Evolutionary conservation across 2,113 vertebrate species (phyloP).

Genomic region (Alethe diademata): DNA sequence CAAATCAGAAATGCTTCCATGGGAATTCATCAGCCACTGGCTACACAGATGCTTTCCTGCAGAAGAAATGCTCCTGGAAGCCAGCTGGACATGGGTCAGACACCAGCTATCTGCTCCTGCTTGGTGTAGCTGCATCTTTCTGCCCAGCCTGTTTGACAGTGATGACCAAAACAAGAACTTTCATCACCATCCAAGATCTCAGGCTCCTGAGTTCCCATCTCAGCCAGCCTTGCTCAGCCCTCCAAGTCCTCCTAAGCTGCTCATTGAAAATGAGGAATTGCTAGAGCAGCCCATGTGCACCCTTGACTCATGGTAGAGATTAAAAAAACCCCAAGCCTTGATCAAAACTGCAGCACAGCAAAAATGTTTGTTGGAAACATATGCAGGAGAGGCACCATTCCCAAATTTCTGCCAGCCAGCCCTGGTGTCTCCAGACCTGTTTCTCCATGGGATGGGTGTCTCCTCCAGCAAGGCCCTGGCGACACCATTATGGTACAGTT

Average conservation of each 20-base stretch:
- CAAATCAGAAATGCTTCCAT: neutral
- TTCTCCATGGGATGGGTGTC: neutral
- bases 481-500: neutral
- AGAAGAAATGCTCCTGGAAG: neutral
- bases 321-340: neutral
- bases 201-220: neutral
- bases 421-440: neutral
- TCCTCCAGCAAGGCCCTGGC: neutral
- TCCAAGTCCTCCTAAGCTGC: neutral
- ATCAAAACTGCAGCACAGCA: neutral
- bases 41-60: neutral
- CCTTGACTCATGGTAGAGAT: neutral
- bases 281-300: accelerated
- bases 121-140: accelerated
- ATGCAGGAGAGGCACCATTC: neutral
- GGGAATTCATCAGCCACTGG: neutral
- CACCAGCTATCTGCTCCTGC: neutral
- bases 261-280: neutral
- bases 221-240: neutral
- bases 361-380: neutral
- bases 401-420: neutral
- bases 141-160: neutral
- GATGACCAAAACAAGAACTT: neutral
- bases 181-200: neutral
- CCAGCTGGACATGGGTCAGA: neutral